A percentile compares a stretch with the other conserved stretches of the same genome.
Conservation (phyloP, 2,888 invertebrate genomes). For the Omphaloscelis lunosa region DNA sequence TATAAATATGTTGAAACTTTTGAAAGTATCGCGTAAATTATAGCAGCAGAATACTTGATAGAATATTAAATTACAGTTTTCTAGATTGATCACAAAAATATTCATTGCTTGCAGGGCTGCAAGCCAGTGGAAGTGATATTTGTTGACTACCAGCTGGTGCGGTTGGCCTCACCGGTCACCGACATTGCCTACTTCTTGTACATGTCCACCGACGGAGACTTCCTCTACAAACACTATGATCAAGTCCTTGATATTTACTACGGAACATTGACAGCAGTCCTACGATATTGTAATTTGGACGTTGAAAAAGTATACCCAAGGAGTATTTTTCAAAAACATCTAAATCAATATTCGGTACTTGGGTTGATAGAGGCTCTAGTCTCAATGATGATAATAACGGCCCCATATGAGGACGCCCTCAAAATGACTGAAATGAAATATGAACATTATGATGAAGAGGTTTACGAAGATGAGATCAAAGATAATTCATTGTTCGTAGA, state of each 20-base stretch:
- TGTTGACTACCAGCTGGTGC: constrained; percentile 79
- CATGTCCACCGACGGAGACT: constrained; percentile 78
- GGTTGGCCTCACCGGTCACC: constrained; percentile 81
- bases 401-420: constrained; percentile 78
- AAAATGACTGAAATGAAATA: constrained; percentile 82
- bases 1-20: neutral
- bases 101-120: constrained; percentile 75
- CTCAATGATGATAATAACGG: constrained; percentile 85
- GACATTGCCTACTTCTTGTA: constrained; percentile 83
- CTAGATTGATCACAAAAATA: neutral
- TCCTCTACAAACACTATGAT: constrained; percentile 77
- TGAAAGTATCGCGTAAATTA: neutral
- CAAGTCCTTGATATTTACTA: constrained; percentile 79
- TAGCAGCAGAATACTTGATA: neutral
- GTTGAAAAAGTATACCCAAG: constrained; percentile 77
- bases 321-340: constrained; percentile 76
- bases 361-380: constrained; percentile 84
- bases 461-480: constrained; percentile 69
- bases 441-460: constrained; percentile 70
- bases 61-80: neutral
- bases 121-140: constrained; percentile 80
- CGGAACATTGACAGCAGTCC: constrained; percentile 79
- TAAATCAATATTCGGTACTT: constrained; percentile 79
- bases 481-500: constrained; percentile 74
- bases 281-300: constrained; percentile 79